Evolutionary conservation across 2,113 vertebrate species (phyloP).

Genomic region (Puma concolor): DNA sequence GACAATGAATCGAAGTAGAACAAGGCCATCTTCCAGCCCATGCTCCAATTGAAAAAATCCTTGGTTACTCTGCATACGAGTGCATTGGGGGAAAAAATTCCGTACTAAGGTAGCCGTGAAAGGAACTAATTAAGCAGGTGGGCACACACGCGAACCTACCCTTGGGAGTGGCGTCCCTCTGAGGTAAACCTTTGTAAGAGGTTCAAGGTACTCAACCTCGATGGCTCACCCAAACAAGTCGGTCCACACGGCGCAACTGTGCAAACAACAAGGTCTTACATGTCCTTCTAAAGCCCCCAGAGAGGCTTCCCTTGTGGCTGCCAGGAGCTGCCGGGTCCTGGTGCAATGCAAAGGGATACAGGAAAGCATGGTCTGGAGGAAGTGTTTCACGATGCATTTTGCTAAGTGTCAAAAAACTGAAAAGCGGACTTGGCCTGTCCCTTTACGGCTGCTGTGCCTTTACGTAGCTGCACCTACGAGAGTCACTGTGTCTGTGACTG

Average conservation of each 20-base stretch:
- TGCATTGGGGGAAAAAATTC: not conserved
- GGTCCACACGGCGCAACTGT: slow-evolving; percentile 41
- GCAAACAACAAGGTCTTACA: slow-evolving; percentile 57
- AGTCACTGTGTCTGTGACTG: not conserved
- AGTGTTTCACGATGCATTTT: not conserved
- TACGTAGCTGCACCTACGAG: not conserved
- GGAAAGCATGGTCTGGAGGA: not conserved
- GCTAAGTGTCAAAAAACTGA: not conserved
- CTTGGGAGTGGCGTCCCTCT: not conserved
- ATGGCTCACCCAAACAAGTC: slow-evolving; percentile 30
- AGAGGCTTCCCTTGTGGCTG: not conserved
- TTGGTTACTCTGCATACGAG: not conserved
- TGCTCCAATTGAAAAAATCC: not conserved
- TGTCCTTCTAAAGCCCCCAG: slow-evolving; percentile 61
- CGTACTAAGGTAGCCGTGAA: not conserved
- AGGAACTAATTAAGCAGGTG: not conserved
- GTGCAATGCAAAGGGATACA: not conserved
- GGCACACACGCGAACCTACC: not conserved
- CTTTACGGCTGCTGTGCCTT: not conserved
- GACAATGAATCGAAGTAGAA: slow-evolving; percentile 14
- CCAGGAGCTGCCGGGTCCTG: slow-evolving; percentile 50
- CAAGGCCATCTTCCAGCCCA: not conserved
- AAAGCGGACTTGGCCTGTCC: not conserved
- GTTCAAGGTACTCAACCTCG: slow-evolving; percentile 63
- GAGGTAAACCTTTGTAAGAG: slow-evolving; percentile 38